Percentiles rank a stretch among this genome's conserved stretches.
Evolutionary conservation across 1,140 invertebrate genomes (phyloP).

Genomic region (Potamilus streckersoni): DNA sequence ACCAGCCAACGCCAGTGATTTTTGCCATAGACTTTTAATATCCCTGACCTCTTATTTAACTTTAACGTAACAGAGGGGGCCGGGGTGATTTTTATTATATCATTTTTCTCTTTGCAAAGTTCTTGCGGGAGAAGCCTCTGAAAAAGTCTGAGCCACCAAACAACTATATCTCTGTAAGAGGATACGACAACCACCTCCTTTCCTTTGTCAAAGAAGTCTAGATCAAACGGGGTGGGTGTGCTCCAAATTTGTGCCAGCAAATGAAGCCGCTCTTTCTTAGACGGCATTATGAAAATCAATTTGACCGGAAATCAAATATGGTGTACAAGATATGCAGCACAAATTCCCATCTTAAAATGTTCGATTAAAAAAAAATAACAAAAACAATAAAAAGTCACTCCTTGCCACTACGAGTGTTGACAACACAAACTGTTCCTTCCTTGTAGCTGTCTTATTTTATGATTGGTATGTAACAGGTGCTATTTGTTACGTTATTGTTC

Average conservation of each 20-base stretch:
- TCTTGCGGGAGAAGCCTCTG: slow-evolving; percentile 52
- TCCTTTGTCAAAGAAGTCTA: slow-evolving; percentile 63
- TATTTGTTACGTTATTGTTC: no score
- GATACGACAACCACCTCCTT: slow-evolving; percentile 56
- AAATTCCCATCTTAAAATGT: no score
- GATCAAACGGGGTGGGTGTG: slow-evolving; percentile 56
- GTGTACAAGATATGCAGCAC: no score
- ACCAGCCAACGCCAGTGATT: slow-evolving; percentile 61
- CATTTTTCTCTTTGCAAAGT: slow-evolving; percentile 56
- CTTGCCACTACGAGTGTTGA: no score
- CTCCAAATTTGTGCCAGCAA: slow-evolving; percentile 57
- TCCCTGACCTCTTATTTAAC: slow-evolving; percentile 51
- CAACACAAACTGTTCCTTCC: no score
- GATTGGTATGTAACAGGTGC: no score
- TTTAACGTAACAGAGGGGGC: slow-evolving; percentile 50
- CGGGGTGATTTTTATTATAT: slow-evolving; percentile 56
- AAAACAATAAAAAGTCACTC: no score
- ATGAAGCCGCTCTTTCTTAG: slow-evolving; percentile 54
- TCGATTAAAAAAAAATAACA: no score
- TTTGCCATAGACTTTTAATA: slow-evolving; percentile 54
- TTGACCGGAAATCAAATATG: no score
- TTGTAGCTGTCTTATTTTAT: no score
- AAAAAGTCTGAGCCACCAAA: slow-evolving; percentile 58
- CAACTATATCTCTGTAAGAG: slow-evolving; percentile 44
- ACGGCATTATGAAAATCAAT: slow-evolving; percentile 38